Evolutionary conservation across 2,113 vertebrate species (phyloP).

Genomic region (Hippocampus barbouri): DNA sequence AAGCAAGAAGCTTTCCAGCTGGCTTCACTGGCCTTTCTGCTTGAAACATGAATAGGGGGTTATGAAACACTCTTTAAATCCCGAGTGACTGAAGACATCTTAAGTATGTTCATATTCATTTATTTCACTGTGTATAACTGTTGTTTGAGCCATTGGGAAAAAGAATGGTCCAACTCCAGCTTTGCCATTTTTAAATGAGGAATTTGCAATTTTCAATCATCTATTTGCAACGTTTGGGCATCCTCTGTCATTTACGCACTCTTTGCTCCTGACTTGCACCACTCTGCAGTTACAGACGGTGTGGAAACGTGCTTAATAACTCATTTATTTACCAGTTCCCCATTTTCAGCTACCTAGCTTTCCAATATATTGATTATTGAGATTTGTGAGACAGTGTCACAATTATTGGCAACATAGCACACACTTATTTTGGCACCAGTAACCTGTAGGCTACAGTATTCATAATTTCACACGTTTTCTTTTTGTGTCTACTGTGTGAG

Average conservation of each 20-base stretch:
- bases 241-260: too few relatives aligned
- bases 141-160: too few relatives aligned
- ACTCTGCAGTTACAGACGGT: too few relatives aligned
- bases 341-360: neutral
- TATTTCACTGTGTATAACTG: neutral
- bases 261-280: too few relatives aligned
- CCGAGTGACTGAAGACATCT: neutral
- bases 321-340: neutral
- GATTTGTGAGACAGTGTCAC: too few relatives aligned
- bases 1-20: constrained; percentile 51
- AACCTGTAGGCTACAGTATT: neutral
- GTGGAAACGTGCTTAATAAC: too few relatives aligned
- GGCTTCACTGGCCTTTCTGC: constrained; percentile 41
- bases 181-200: too few relatives aligned
- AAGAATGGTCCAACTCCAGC: too few relatives aligned
- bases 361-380: neutral
- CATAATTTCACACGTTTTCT: neutral
- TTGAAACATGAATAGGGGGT: neutral
- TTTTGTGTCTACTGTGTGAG: neutral
- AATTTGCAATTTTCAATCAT: too few relatives aligned
- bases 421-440: neutral
- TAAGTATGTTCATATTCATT: neutral
- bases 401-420: neutral
- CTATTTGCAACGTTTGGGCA: too few relatives aligned
- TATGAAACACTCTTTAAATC: neutral